Conservation (phyloP, 2,113 vertebrate species). For the Pseudopipra pipra region DNA sequence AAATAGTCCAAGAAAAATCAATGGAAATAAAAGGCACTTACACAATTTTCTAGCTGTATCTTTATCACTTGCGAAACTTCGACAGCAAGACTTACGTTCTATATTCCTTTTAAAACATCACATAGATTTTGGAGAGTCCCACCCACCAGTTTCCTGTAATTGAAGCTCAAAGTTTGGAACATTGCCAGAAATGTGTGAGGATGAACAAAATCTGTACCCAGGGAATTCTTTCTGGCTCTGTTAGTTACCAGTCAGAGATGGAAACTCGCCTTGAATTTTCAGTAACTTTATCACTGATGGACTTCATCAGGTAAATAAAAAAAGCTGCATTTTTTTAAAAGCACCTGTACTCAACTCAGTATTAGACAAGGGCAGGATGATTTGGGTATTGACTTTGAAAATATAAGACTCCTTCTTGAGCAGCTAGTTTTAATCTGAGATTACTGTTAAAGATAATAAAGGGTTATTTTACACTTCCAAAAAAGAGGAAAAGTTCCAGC, state of each 20-base stretch:
- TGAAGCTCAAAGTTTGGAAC: constrained; percentile 62
- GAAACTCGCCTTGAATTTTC: constrained; percentile 77
- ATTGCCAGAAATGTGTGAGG: constrained; percentile 74
- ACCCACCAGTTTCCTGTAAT: constrained; percentile 59
- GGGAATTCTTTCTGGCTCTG: constrained; percentile 69
- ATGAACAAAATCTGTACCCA: constrained; percentile 79
- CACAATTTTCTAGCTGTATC: background rate
- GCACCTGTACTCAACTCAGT: rapidly evolving
- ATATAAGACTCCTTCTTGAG: background rate
- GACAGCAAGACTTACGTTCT: background rate
- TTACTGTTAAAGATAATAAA: background rate
- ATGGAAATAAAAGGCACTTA: background rate
- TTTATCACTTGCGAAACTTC: background rate
- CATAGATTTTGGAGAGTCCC: constrained; percentile 74
- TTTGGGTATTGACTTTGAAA: background rate
- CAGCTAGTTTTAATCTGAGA: background rate
- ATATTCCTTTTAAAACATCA: background rate
- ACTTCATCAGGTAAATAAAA: constrained; percentile 90
- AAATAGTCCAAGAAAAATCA: background rate
- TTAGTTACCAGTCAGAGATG: constrained; percentile 72
- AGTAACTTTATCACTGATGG: constrained; percentile 77
- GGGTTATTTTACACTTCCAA: background rate
- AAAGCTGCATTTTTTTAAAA: background rate
- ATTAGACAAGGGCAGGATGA: background rate
- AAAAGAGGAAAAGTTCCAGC: background rate